Percentiles rank a stretch among this genome's conserved stretches.
These are phyloP conservation scores for Pseudotriccus pelzelni DNA, from an alignment of 2,797 vertebrate genomes.

Conservation along the genomic window DNA sequence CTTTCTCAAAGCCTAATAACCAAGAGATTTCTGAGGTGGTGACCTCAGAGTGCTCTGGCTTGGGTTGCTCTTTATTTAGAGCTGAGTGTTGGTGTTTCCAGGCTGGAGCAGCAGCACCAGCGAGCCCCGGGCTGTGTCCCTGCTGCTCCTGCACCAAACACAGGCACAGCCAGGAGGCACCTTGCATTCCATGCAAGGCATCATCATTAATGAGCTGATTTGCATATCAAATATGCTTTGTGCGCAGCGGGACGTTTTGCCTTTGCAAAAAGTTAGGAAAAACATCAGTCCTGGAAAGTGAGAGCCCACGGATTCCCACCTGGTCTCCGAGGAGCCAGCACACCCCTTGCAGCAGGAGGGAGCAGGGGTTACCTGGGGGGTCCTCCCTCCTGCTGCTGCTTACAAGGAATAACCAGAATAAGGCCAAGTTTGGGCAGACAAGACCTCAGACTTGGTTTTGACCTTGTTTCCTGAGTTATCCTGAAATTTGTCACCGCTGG, in stretches of 20 bases:
- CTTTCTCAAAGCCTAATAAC: background rate
- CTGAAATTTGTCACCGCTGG: background rate
- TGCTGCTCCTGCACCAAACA: background rate
- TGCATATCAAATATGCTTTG: background rate
- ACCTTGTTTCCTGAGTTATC: background rate
- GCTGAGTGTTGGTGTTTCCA: accelerated
- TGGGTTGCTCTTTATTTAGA: background rate
- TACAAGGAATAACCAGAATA: background rate
- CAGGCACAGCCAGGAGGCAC: background rate
- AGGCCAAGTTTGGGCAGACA: background rate
- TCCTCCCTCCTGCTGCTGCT: background rate
- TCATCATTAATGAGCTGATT: background rate
- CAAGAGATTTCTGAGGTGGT: background rate
- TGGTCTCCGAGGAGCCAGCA: background rate
- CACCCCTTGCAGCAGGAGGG: background rate
- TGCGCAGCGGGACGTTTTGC: background rate
- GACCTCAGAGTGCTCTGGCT: background rate
- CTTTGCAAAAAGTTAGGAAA: background rate
- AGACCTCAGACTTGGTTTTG: background rate
- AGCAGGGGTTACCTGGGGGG: background rate
- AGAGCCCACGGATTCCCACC: accelerated
- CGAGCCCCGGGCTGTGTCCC: background rate
- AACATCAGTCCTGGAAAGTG: background rate
- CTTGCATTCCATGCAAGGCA: background rate
- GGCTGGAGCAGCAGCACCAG: background rate